Base-by-base conservation (phyloP, 2,888 invertebrate genomes). In the Callinectes sapidus region DNA sequence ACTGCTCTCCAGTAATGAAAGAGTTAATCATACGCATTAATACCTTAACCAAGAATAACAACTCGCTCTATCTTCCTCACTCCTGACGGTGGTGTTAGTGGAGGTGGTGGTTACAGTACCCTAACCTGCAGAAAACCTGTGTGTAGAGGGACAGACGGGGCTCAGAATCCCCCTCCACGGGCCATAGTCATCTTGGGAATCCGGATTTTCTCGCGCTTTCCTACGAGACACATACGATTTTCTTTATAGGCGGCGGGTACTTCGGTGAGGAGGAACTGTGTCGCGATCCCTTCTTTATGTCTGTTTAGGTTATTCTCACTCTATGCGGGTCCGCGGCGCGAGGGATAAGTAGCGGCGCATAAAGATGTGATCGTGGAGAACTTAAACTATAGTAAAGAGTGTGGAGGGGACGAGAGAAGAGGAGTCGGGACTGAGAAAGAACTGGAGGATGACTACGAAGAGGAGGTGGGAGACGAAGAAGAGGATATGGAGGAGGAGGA, bases 191-290 rank as follows among this genome's bases (percentile, higher is more conserved):
- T 85, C 35, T 5, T 8, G 13, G 3, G 85, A 32, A 85, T 18
- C 32, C 16, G 85, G 39, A 39, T 39, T 85, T 39, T 88, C 32
- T 35, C 28, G 16, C 54, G 42, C 77, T 48, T 77, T 39, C 32
- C 39, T 28, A 10, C 13, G 48, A 77, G 90, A 77, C 71, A 90
- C 48, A 90, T 90, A 81, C 81, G 90, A 77, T 71, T 90, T 90
- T 81, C 90, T 90, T 90, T 90, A 90, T 81, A 42, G 90, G 42
- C 90, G 71, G 48, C 28, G n/a, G 90, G 90, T 81, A 90, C 90
- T 90, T 90, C 90, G 90, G 23, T 18, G 61, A 23, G 23, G 61
- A 61, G 61, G 61, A 61, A 23, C 23, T 61, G 61, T 61, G 61
- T 61, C 61, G 61, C 23, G 61, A 42, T 71, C 39, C n/a, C 14